Evolutionary conservation across 2,888 invertebrate genomes (phyloP), one percentile per base, ranked within the genome.

Genomic region (Brachyptera risi): DNA sequence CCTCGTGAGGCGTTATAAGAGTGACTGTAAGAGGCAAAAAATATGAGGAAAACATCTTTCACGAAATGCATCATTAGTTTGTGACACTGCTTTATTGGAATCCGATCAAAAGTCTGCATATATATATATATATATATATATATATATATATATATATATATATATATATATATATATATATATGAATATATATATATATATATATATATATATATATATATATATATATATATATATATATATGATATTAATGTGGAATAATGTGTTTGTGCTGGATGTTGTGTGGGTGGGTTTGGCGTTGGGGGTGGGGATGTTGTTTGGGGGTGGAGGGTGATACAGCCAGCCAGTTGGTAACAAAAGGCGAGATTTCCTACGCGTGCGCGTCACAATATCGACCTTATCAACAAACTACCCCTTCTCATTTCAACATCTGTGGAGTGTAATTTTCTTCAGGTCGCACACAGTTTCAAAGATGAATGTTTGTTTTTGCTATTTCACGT

Each of bases 191-290:
- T n/a, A n/a, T n/a, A n/a, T n/a, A n/a, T n/a, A n/a, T n/a, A n/a
- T n/a, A n/a, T n/a, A n/a, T n/a, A n/a, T n/a, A n/a, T n/a, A n/a
- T n/a, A n/a, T n/a, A n/a, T n/a, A n/a, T n/a, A n/a, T n/a, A n/a
- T n/a, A n/a, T n/a, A n/a, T n/a, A n/a, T n/a, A n/a, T n/a, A n/a
- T n/a, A n/a, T 49, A 50, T 62, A n/a, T n/a, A n/a, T n/a, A n/a
- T n/a, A n/a, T n/a, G 56, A 61, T 56, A 57, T 54, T 56, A 44
- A 47, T 44, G 61, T 61, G 49, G 57, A 57, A 61, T 61, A 57
- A 61, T 57, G 61, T 38, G 57, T 44, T 56, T 47, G n/a, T n/a
- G n/a, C n/a, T n/a, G n/a, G n/a, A n/a, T n/a, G n/a, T n/a, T n/a
- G n/a, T n/a, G n/a, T 40, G 57, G 23, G 23, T 56, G 38, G n/a